Percentiles rank a stretch among this genome's conserved stretches.
Conservation (phyloP, 2,888 invertebrate genomes). For the Tachina fera region DNA sequence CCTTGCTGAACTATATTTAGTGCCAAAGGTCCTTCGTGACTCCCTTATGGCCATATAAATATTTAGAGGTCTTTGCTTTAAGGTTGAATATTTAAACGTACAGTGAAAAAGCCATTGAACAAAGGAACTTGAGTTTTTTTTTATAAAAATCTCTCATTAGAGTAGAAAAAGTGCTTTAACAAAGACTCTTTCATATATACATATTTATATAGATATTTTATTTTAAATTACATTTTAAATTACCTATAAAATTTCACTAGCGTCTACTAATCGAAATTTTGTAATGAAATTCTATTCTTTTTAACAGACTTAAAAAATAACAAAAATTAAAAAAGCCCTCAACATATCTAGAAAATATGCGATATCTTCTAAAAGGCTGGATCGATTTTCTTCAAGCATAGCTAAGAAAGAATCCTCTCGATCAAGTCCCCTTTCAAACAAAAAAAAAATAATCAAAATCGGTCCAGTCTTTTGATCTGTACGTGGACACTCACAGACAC, state of each 20-base stretch:
- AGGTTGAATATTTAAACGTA: conserved; percentile 17
- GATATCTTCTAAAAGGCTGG: too few relatives aligned
- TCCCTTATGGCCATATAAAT: conserved; percentile 2
- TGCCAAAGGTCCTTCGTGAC: conserved; percentile 50
- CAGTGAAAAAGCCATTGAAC: conserved; percentile 16
- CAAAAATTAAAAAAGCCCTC: too few relatives aligned
- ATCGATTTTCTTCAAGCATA: too few relatives aligned
- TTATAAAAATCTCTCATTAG: not conserved
- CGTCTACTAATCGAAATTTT: too few relatives aligned
- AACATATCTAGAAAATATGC: too few relatives aligned
- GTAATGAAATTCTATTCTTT: not conserved
- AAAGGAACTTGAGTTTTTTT: not conserved
- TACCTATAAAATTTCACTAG: too few relatives aligned
- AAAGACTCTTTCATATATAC: not conserved
- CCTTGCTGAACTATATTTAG: conserved; percentile 44
- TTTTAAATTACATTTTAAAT: not conserved
- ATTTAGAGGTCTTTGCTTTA: conserved; percentile 36
- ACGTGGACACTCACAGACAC: too few relatives aligned
- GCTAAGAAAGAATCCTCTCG: too few relatives aligned
- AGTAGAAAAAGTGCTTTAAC: not conserved
- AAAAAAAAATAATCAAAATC: too few relatives aligned
- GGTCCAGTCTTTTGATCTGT: too few relatives aligned
- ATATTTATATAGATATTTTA: not conserved
- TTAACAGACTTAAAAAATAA: too few relatives aligned
- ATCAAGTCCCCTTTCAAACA: too few relatives aligned